Conservation (phyloP, 2,113 vertebrate species). For the Planiliza haematocheilus region DNA sequence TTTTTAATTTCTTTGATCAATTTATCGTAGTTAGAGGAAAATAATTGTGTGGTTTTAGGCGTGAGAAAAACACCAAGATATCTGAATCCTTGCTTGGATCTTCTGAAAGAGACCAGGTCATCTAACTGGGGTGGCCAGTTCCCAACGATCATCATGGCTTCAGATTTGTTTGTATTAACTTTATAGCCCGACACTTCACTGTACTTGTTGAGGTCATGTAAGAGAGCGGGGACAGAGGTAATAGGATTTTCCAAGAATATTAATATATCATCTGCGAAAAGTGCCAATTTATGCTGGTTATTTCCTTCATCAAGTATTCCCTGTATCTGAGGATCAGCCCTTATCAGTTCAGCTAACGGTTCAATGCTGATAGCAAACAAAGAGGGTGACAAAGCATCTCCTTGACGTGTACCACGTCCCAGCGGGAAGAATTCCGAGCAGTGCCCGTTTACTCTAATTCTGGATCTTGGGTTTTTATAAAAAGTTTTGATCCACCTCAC, state of each 20-base stretch:
- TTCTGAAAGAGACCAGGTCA: no score
- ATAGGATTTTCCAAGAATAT: not conserved
- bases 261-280: not conserved
- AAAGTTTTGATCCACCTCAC: not conserved
- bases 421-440: not conserved
- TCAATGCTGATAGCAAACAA: not conserved
- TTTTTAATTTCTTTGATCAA: not conserved
- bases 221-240: not conserved
- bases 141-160: not conserved
- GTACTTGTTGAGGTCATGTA: not conserved
- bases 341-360: not conserved
- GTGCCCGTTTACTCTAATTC: not conserved
- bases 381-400: not conserved
- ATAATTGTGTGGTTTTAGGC: no score
- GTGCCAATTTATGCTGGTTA: no score
- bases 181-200: not conserved
- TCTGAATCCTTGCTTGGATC: not conserved
- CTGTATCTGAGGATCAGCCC: no score
- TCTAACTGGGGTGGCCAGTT: no score
- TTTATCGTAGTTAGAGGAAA: not conserved
- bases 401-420: not conserved
- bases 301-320: no score
- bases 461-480: not conserved
- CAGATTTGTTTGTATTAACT: not conserved
- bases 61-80: not conserved